Base-by-base conservation (phyloP, 2,797 vertebrate species). In the Pelodytes ibericus region DNA sequence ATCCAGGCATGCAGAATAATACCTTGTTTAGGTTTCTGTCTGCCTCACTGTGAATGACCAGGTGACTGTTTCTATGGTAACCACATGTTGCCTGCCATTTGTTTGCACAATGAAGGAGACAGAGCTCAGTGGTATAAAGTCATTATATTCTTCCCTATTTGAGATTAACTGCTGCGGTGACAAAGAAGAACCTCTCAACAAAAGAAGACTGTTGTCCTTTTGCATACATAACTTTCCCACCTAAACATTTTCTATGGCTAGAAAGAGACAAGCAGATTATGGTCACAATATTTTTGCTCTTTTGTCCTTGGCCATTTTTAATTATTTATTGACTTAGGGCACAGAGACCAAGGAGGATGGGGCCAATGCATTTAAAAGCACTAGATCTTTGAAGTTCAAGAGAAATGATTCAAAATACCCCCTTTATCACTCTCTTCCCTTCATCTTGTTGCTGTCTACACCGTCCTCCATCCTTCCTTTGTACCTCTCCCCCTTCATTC, bases 31-130 rank as follows among this genome's bases (percentile, higher is more conserved):
- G 51, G 1, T 2, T 2, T 53, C 49, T 53, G 11, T n/a, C 49
- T 53, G 4, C 49, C 20, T 53, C 7, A 16, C 22, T 53, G 20
- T 53, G n/a, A 53, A 53, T 53, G 49, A 53, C 49, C 49, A 24
- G 49, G 49, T 53, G 49, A 53, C 49, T 22, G 49, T 53, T 53
- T 25, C 49, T 20, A 53, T 53, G 49, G 11, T 20, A 53, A 53
- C 49, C 20, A 24, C 49, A 53, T 53, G 49, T 53, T 53, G 13
- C n/a, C n/a, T 53, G 22, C 7, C 49, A 53, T 53, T 53, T 53
- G 49, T 53, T 53, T 53, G n/a, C n/a, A 53, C 7, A 3, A 53
- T n/a, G n/a, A n/a, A n/a, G n/a, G n/a, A 53, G 49, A 16, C 8
- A 24, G 22, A 53, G 49, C 22, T 24, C 6, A 53, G 49, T 22